These are phyloP conservation scores for Pomatostomus ruficeps DNA, from an alignment of 2,113 vertebrate species.

Conservation along the genomic window DNA sequence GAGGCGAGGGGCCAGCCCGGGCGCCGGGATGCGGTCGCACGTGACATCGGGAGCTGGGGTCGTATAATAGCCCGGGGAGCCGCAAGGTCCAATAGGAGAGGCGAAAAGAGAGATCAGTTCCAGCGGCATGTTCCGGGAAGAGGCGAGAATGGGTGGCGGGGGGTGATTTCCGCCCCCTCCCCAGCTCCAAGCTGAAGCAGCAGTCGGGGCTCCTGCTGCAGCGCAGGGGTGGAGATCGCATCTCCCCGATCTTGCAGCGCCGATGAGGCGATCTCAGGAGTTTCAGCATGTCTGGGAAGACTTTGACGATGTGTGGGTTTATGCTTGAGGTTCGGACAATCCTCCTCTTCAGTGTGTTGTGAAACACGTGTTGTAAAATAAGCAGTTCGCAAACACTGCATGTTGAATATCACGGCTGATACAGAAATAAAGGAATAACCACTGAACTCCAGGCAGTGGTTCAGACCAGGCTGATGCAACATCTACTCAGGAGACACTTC, in stretches of 20 bases:
- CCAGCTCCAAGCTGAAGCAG: neutral
- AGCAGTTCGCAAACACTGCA: neutral
- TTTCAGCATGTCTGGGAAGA: neutral
- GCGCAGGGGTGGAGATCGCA: neutral
- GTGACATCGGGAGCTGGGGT: neutral
- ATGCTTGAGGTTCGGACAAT: neutral
- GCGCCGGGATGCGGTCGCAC: too few species aligned
- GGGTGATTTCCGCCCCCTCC: neutral
- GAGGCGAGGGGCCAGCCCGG: neutral
- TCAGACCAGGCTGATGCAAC: conserved; percentile 10
- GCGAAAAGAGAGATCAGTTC: neutral
- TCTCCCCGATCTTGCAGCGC: accelerated
- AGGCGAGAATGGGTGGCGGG: neutral
- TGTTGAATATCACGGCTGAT: neutral
- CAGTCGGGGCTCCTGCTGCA: neutral
- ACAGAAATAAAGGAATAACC: neutral
- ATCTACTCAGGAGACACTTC: neutral
- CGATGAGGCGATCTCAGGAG: neutral
- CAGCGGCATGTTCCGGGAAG: neutral
- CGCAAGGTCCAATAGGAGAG: too few species aligned
- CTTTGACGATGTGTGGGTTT: neutral
- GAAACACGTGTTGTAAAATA: neutral
- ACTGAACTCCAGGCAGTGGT: neutral
- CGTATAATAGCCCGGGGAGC: neutral
- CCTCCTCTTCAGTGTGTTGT: neutral